These are phyloP conservation scores for Caenorhabditis brenneri DNA, from an alignment of 1,140 invertebrate genomes.

Conservation along the genomic window DNA sequence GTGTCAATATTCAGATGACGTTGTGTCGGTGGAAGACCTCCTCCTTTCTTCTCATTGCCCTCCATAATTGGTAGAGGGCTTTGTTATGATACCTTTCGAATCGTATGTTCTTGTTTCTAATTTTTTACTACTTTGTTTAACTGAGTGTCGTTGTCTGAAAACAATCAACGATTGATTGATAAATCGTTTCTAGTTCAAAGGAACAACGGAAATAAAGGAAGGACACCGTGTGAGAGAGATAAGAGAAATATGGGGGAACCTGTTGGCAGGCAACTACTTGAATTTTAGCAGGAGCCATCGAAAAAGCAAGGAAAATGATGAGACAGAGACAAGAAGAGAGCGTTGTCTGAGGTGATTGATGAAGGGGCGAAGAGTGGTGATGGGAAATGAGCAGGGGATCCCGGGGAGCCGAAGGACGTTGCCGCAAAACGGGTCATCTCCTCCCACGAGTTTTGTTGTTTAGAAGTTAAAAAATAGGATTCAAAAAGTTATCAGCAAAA, in stretches of 20 bases:
- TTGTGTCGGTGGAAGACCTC: conserved; percentile 4
- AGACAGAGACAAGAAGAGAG: conserved; percentile 37
- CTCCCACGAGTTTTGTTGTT: neutral
- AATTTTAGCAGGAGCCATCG: conserved; percentile 5
- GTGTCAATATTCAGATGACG: conserved; percentile 16
- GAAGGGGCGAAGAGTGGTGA: conserved; percentile 23
- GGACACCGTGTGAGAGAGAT: conserved; percentile 28
- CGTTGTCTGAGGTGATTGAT: conserved; percentile 33
- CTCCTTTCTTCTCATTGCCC: conserved; percentile 31
- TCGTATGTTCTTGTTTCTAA: conserved; percentile 11
- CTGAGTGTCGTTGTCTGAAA: conserved; percentile 8
- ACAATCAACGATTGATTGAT: neutral
- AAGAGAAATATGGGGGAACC: neutral
- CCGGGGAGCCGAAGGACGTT: conserved; percentile 3
- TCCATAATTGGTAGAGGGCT: neutral
- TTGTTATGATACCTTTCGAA: conserved; percentile 5
- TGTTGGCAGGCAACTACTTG: conserved; percentile 7
- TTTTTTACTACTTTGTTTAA: conserved; percentile 24
- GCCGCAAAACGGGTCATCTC: conserved; percentile 21
- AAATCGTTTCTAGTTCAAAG: neutral
- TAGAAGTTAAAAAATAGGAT: neutral
- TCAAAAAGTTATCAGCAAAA: neutral
- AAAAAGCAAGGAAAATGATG: neutral
- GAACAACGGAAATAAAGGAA: conserved; percentile 5
- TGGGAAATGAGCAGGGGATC: conserved; percentile 22